phyloP scores from a whole-genome alignment of 2,888 invertebrate species.

The Aleiodes leptofemur region DNA sequence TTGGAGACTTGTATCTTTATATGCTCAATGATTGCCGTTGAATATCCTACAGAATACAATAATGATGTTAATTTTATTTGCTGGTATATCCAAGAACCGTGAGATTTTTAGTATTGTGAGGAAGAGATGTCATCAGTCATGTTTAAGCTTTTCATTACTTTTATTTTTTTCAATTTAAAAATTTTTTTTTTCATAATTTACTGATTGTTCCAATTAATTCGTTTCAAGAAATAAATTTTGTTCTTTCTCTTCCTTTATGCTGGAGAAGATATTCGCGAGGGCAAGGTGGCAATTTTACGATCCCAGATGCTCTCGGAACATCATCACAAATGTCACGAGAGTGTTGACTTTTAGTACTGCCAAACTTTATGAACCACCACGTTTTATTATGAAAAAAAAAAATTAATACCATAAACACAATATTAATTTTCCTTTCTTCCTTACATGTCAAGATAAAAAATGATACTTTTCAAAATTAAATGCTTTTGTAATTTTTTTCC shows the following conservation, averaged over 20 bases:
- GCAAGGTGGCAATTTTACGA: conserved; percentile 29
- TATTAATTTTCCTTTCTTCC: conserved; percentile 11
- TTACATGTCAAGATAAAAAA: neutral
- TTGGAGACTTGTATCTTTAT: conserved; percentile 18
- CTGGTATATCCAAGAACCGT: conserved; percentile 31
- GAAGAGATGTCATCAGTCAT: conserved; percentile 5
- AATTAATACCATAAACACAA: neutral
- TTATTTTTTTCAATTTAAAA: neutral
- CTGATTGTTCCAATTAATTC: no score
- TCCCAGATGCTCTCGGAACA: conserved; percentile 26
- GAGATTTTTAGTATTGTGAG: conserved; percentile 17
- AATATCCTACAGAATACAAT: conserved; percentile 20
- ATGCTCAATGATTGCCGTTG: conserved; percentile 28
- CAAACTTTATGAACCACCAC: conserved; percentile 24
- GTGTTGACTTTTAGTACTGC: conserved; percentile 28
- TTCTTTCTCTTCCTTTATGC: neutral
- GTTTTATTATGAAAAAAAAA: conserved; percentile 14
- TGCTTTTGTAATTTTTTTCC: neutral
- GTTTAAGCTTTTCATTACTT: neutral
- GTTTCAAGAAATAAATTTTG: no score
- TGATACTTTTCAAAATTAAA: neutral
- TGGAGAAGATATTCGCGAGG: conserved; percentile 3
- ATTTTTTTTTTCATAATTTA: neutral
- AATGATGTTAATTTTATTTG: conserved; percentile 26
- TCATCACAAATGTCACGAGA: conserved; percentile 30